These are phyloP conservation scores for Junco hyemalis DNA, from an alignment of 2,113 vertebrate species.

Conservation along the genomic window DNA sequence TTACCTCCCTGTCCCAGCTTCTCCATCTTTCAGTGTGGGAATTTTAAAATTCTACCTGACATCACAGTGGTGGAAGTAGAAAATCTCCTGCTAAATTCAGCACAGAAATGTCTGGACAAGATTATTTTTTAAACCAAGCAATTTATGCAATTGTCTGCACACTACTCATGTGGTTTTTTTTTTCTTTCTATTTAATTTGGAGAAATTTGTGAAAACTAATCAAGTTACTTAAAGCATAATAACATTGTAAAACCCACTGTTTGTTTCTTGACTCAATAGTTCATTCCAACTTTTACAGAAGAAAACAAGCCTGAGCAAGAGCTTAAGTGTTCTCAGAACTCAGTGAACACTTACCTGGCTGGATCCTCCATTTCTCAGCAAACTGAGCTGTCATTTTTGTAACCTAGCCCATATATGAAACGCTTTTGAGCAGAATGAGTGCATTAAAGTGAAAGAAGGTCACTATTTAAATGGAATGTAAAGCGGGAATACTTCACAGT, in stretches of 20 bases:
- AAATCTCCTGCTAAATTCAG: not conserved
- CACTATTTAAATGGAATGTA: not conserved
- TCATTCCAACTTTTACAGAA: not conserved
- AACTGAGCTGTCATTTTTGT: not conserved
- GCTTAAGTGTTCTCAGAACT: not conserved
- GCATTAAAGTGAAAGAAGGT: not conserved
- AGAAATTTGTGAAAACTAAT: not conserved
- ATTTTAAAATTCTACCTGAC: not conserved
- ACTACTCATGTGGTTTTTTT: not conserved
- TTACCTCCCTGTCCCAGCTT: not conserved
- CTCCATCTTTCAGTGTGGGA: not conserved
- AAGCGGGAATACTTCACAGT: not conserved
- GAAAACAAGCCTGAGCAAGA: not conserved
- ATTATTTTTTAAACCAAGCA: not conserved
- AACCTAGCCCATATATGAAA: not conserved
- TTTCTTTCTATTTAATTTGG: not conserved
- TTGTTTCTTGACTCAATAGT: not conserved
- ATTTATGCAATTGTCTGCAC: not conserved
- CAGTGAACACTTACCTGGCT: not conserved
- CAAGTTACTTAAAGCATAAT: not conserved
- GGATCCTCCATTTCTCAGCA: not conserved
- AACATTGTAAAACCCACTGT: not conserved
- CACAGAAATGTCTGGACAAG: not conserved
- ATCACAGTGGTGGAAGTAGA: not conserved
- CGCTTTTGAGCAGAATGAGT: rapidly evolving